These are phyloP conservation scores for Labeo rohita DNA, from an alignment of 2,113 vertebrate genomes.

Conservation along the genomic window DNA sequence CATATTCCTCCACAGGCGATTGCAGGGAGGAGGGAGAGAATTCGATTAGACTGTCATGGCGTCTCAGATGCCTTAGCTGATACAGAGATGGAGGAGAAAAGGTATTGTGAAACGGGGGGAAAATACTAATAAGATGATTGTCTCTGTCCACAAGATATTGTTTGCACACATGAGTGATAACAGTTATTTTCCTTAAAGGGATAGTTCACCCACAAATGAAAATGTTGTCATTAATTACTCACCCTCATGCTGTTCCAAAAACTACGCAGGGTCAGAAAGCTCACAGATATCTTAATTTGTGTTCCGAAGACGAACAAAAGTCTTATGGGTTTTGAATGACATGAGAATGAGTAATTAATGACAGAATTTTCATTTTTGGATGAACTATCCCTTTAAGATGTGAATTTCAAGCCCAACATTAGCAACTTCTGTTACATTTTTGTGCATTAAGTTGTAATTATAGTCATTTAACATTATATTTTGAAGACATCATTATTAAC, in stretches of 20 bases:
- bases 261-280: no score
- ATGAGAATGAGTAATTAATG: no score
- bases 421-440: background rate
- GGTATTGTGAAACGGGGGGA: background rate
- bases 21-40: constrained; percentile 23
- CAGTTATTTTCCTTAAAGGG: no score
- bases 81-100: background rate
- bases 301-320: no score
- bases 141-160: constrained; percentile 55
- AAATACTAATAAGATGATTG: constrained; percentile 47
- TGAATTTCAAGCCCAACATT: background rate
- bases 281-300: no score
- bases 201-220: no score
- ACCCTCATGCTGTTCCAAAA: no score
- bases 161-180: background rate
- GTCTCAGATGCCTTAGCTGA: constrained; percentile 4
- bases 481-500: background rate
- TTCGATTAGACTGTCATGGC: constrained; percentile 24
- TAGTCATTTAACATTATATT: background rate
- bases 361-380: no score
- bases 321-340: no score
- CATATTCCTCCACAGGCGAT: constrained; percentile 27
- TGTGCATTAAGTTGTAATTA: background rate
- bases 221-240: no score
- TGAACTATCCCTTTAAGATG: no score